Percentiles rank a stretch among this genome's conserved stretches.
phyloP scores from a whole-genome alignment of 2,797 vertebrate genomes.

The Acomys russatus region DNA sequence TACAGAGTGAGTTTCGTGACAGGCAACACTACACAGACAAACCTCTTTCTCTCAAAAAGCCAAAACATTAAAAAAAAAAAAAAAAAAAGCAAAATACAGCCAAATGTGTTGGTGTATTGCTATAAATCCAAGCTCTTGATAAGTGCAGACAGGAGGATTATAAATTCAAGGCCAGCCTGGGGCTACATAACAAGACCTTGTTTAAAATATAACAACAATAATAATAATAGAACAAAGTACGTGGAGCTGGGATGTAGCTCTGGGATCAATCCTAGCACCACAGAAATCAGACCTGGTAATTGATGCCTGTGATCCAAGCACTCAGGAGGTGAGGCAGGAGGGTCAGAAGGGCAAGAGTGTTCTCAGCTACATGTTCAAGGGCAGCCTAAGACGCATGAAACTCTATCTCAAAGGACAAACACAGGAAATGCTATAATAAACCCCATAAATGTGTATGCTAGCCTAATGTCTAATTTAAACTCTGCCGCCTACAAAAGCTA shows the following conservation, averaged over 20 bases:
- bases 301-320: not conserved
- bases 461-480: not conserved
- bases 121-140: not conserved
- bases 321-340: not conserved
- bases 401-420: not conserved
- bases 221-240: not conserved
- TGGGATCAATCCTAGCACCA: not conserved
- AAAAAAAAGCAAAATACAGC: not conserved
- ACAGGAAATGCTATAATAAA: not conserved
- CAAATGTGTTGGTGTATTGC: not conserved
- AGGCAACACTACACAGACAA: too few species aligned
- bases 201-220: not conserved
- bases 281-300: not conserved
- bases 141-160: not conserved
- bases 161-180: not conserved
- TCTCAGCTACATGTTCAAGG: not conserved
- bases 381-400: not conserved
- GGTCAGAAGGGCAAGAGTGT: not conserved
- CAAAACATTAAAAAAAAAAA: too few species aligned
- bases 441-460: not conserved
- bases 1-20: too few species aligned
- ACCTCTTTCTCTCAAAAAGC: too few species aligned
- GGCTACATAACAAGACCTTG: not conserved
- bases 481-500: not conserved
- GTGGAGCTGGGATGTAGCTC: not conserved